Evolutionary conservation across 1,140 invertebrate genomes (phyloP).

Genomic region (Sitobion miscanthi): DNA sequence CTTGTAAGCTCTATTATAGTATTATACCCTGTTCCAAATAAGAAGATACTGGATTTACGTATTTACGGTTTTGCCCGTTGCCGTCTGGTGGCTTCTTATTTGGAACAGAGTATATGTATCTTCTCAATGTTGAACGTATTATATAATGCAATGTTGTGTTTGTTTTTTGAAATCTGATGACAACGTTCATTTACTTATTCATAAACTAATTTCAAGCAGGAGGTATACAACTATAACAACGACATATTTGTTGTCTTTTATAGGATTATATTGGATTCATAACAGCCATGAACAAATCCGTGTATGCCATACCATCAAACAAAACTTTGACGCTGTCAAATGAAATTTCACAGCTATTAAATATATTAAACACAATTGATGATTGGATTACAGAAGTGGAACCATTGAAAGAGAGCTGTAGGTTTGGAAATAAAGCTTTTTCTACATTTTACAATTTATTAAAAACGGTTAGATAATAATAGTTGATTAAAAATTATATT

Average conservation of each 20-base stretch:
- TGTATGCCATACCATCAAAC: conserved; percentile 78
- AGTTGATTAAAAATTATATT: neutral
- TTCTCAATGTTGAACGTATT: neutral
- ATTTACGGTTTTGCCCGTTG: no score
- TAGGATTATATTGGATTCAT: conserved; percentile 86
- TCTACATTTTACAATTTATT: conserved; percentile 82
- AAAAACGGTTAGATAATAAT: conserved; percentile 68
- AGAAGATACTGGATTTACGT: no score
- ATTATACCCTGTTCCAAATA: neutral
- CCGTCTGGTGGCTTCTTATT: no score
- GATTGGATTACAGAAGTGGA: conserved; percentile 83
- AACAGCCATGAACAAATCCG: conserved; percentile 81
- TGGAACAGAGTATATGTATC: neutral
- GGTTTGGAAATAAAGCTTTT: conserved; percentile 97
- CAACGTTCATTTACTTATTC: neutral
- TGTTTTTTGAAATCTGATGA: neutral
- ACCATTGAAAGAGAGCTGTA: conserved; percentile 90
- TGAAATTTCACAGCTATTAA: conserved; percentile 70
- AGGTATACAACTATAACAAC: neutral
- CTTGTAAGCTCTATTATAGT: neutral
- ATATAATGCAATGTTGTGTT: neutral
- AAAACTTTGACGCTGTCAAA: conserved; percentile 71
- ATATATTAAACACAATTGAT: conserved; percentile 77
- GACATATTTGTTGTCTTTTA: conserved; percentile 29
- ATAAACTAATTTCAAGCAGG: neutral